Conservation (phyloP, 2,888 invertebrate genomes). For the Ganaspis brasiliensis region DNA sequence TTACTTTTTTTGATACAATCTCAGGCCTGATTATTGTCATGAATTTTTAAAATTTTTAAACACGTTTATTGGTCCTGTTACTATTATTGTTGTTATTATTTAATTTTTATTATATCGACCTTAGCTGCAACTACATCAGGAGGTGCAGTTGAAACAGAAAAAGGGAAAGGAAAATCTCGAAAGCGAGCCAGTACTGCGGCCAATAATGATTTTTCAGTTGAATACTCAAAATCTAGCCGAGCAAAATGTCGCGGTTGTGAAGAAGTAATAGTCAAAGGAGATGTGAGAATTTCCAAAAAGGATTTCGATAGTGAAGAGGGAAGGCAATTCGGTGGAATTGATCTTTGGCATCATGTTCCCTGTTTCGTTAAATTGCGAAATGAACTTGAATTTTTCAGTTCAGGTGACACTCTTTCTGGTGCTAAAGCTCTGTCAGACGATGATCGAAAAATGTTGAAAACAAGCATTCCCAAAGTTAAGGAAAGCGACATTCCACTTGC, state of each 20-base stretch:
- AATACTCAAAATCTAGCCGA: slow-evolving; percentile 93
- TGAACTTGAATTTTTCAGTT: slow-evolving; percentile 88
- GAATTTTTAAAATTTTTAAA: no score
- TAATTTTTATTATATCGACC: neutral
- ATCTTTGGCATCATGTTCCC: slow-evolving; percentile 95
- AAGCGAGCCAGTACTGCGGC: slow-evolving; percentile 76
- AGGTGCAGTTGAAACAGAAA: slow-evolving; percentile 5
- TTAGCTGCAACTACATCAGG: slow-evolving; percentile 56
- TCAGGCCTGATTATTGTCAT: no score
- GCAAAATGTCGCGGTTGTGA: slow-evolving; percentile 92
- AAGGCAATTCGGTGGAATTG: slow-evolving; percentile 90
- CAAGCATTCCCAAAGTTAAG: slow-evolving; percentile 83
- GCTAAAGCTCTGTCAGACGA: slow-evolving; percentile 86
- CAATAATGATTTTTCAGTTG: slow-evolving; percentile 87
- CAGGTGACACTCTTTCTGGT: slow-evolving; percentile 89
- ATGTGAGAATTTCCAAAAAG: slow-evolving; percentile 89
- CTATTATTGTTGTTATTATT: neutral
- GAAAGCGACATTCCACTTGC: slow-evolving; percentile 83
- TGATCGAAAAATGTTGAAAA: slow-evolving; percentile 86
- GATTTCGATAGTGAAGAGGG: slow-evolving; percentile 92
- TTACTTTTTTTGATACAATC: no score
- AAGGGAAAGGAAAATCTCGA: slow-evolving; percentile 82
- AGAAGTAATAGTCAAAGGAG: slow-evolving; percentile 89
- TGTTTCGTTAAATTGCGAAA: slow-evolving; percentile 91
- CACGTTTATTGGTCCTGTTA: neutral